A percentile compares a stretch with the other conserved stretches of the same genome.
Conservation (phyloP, 2,113 vertebrate species). For the Scomber japonicus region DNA sequence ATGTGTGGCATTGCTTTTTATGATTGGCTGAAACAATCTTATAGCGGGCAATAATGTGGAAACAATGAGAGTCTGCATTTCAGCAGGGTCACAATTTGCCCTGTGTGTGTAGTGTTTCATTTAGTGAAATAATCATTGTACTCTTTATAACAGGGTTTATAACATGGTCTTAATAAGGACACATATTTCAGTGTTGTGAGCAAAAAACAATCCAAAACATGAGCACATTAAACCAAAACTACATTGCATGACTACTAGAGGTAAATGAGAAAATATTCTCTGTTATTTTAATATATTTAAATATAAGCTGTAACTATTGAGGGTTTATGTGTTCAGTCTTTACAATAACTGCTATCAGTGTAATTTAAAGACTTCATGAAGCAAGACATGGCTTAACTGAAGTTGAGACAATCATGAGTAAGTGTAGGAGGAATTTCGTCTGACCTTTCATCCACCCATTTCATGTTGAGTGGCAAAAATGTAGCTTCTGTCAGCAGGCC, state of each 20-base stretch:
- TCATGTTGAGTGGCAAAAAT: constrained; percentile 32
- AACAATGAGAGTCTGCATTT: too few relatives aligned
- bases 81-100: too few relatives aligned
- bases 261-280: neutral
- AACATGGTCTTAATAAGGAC: too few relatives aligned
- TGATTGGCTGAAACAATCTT: too few relatives aligned
- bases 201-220: neutral
- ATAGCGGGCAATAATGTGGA: too few relatives aligned
- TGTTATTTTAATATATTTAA: neutral
- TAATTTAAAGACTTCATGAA: neutral
- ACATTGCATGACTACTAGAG: neutral
- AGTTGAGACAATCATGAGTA: neutral
- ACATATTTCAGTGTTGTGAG: too few relatives aligned
- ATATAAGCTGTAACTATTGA: neutral
- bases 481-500: constrained; percentile 8
- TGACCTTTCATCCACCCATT: constrained; percentile 19
- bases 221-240: neutral
- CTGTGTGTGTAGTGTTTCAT: too few relatives aligned
- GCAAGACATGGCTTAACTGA: neutral
- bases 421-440: constrained; percentile 5
- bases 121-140: too few relatives aligned
- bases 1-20: neutral
- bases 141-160: too few relatives aligned
- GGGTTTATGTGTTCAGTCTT: neutral
- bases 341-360: neutral